phyloP scores from a whole-genome alignment of 2,113 vertebrate genomes.

The Neomonachus schauinslandi region DNA sequence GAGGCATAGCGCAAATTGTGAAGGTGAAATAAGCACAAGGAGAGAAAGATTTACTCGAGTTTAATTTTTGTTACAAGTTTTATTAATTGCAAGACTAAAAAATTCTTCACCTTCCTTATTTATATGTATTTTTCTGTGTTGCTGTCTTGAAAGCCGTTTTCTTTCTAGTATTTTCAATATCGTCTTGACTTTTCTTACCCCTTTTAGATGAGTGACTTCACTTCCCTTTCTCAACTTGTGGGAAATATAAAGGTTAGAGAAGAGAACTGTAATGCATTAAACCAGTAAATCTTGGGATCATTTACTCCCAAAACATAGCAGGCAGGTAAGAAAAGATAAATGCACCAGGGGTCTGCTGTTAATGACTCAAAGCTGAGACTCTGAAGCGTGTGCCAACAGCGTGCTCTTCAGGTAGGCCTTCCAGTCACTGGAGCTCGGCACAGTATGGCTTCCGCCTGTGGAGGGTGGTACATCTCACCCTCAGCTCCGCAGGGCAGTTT shows the following conservation, averaged over 20 bases:
- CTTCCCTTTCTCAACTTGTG: constrained; percentile 57
- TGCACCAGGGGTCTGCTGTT: background rate
- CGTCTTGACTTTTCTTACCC: constrained; percentile 69
- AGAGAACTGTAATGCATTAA: background rate
- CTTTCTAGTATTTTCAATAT: constrained; percentile 32
- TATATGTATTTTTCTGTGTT: background rate
- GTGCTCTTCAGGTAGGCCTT: background rate
- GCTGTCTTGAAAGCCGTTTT: constrained; percentile 55
- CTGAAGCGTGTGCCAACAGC: no score
- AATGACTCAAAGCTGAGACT: background rate
- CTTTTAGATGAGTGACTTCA: constrained; percentile 73
- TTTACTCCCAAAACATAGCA: constrained; percentile 38
- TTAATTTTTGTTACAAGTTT: background rate
- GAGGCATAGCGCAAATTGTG: background rate
- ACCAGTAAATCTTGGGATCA: constrained; percentile 26
- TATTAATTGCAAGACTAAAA: constrained; percentile 3
- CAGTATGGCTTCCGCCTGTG: background rate
- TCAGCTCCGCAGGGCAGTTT: background rate
- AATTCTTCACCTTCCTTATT: background rate
- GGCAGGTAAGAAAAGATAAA: background rate
- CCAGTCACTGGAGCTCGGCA: no score
- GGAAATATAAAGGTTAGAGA: background rate
- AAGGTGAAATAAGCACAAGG: background rate
- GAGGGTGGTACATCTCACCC: background rate
- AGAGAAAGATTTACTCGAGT: background rate